phyloP scores from a whole-genome alignment of 2,113 vertebrate genomes.

The Lophochroa leadbeateri region DNA sequence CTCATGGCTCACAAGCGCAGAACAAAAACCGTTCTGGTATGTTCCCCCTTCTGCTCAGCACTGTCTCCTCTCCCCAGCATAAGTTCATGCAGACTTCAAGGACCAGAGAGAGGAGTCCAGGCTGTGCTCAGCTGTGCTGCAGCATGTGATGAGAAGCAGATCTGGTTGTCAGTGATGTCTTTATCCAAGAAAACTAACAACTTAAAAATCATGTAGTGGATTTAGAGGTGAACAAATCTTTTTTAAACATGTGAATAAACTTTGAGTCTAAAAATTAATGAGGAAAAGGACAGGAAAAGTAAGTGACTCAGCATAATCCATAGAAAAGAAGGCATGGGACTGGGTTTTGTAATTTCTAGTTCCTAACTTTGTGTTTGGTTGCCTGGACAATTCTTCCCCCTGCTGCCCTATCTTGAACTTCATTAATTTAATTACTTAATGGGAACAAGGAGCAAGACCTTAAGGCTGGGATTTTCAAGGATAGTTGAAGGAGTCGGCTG shows the following conservation, averaged over 20 bases:
- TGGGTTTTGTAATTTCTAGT: not conserved
- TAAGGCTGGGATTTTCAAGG: not conserved
- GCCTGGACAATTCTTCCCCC: not conserved
- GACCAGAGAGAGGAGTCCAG: not conserved
- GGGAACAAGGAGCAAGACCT: not conserved
- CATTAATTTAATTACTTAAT: not conserved
- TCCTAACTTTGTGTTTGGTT: not conserved
- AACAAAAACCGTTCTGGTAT: not conserved
- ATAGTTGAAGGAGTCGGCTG: not conserved
- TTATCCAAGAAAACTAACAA: not conserved
- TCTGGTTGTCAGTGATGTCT: not conserved
- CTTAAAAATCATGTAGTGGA: not conserved
- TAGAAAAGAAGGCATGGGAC: not conserved
- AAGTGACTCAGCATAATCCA: not conserved
- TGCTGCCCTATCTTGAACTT: not conserved
- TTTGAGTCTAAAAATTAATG: not conserved
- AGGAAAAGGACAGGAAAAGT: not conserved
- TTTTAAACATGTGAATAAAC: not conserved
- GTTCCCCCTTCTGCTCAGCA: not conserved
- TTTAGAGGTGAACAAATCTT: not conserved
- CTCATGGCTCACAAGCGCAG: not conserved
- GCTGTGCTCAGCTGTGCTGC: accelerated
- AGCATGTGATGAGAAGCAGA: not conserved
- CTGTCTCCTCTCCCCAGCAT: not conserved
- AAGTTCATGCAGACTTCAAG: not conserved